A percentile compares a stretch with the other conserved stretches of the same genome.
Evolutionary conservation across 2,888 invertebrate genomes (phyloP).

Genomic region (Dendrolimus pini): DNA sequence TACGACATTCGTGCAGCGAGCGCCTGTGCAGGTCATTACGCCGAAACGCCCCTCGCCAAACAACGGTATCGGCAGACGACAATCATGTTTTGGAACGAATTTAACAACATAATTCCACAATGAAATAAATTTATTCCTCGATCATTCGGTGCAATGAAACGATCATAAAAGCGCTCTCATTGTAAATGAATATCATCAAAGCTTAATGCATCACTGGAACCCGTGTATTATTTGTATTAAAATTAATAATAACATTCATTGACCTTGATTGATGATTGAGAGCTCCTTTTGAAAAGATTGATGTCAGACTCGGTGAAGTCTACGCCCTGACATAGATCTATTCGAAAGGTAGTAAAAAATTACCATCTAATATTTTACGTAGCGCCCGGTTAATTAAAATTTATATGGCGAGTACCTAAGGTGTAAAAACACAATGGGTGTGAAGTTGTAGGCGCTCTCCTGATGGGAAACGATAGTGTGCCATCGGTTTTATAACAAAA

Average conservation of each 20-base stretch:
- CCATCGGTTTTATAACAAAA: constrained; percentile 48
- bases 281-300: constrained; percentile 24
- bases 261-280: constrained; percentile 33
- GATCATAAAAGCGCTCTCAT: neutral
- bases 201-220: constrained; percentile 8
- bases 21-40: constrained; percentile 24
- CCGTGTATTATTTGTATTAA: constrained; percentile 16
- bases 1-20: constrained; percentile 35
- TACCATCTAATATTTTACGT: constrained; percentile 30
- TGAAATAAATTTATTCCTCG: neutral
- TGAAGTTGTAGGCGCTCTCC: constrained; percentile 29
- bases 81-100: constrained; percentile 35
- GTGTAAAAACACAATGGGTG: constrained; percentile 31
- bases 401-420: constrained; percentile 23
- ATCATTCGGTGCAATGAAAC: neutral
- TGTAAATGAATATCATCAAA: neutral
- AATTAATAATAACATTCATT: constrained; percentile 25
- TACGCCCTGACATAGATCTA: constrained; percentile 23
- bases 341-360: constrained; percentile 20
- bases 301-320: constrained; percentile 26
- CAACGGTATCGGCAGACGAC: constrained; percentile 43
- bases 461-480: constrained; percentile 58
- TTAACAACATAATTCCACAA: constrained; percentile 20
- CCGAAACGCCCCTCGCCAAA: constrained; percentile 19
- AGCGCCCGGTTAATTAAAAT: constrained; percentile 43